Percentiles rank a stretch among this genome's conserved stretches.
Conservation (phyloP, 35 echinoderm and acorn worm species). For the Patiria miniata region DNA sequence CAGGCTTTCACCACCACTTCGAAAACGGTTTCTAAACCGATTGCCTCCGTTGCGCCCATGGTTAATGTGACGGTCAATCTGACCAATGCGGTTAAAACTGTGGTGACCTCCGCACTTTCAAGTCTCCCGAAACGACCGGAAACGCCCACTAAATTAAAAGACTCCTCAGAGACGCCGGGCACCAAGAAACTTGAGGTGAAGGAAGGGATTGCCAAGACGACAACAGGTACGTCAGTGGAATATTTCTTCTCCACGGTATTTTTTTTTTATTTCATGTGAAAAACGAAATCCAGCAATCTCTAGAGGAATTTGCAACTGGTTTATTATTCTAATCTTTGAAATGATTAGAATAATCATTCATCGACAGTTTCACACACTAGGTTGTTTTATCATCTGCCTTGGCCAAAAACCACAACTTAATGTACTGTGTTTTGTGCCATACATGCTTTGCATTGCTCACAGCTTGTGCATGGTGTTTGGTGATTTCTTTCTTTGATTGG, state of each 20-base stretch:
- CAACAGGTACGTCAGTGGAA: not conserved
- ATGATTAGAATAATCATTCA: no score
- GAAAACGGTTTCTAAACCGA: not conserved
- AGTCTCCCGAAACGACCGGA: not conserved
- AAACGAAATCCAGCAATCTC: no score
- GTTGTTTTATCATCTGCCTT: not conserved
- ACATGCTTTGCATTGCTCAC: not conserved
- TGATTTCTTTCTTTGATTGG: not conserved
- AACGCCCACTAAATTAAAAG: not conserved
- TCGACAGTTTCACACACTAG: not conserved
- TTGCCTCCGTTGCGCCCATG: slow-evolving; percentile 11
- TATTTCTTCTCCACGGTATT: not conserved
- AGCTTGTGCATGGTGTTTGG: slow-evolving; percentile 10
- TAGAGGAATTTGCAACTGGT: no score
- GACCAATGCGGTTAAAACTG: not conserved
- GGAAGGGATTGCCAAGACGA: not conserved
- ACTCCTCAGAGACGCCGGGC: not conserved
- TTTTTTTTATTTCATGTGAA: not conserved
- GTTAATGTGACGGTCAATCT: not conserved
- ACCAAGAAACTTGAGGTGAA: not conserved
- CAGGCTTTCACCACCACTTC: not conserved
- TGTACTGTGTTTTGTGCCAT: not conserved
- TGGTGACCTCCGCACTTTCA: not conserved
- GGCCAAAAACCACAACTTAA: no score
- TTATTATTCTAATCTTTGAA: no score